Evolutionary conservation across 2,113 vertebrate species (phyloP), one percentile per base, ranked within the genome.

Genomic region (Serinus canaria): DNA sequence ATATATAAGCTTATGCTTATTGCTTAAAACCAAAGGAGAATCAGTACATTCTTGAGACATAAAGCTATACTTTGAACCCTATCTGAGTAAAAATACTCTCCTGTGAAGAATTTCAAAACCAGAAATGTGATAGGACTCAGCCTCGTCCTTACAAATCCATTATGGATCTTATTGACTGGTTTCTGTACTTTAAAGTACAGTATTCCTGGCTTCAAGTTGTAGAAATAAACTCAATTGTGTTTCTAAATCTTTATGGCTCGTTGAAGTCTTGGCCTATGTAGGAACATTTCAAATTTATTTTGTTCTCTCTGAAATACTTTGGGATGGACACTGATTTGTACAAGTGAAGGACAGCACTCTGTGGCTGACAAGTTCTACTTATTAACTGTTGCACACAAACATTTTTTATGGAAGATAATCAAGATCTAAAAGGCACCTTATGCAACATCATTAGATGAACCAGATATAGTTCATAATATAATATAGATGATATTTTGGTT

Each of bases 81-180:
- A 3, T 35, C 9, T 35, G 11, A 92, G 44, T 50, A 74, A 91
- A 84, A 55, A 39, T 19, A 25, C 58, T 82, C 3, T 78, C 28
- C 16, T 21, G 13, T 28, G 20, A 23, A 6, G 3, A 37, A 67
- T 78, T 88, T 88, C 46, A 74, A 74, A 93, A 9, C 5, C 35
- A 74, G 33, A 89, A 90, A 35, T 44, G 19, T 37, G 15, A 17
- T 1, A 74, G 17, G 33, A 83, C 33, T 56, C 35, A 50, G 23
- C 16, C 21, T 53, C 0, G 0, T 47, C 31, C 33, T 49, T 46
- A 55, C 14, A 70, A 62, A 33, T 55, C 24, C 20, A 76, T 60
- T 43, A 13, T 21, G 76, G 28, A 20, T 46, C 24, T 30, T 58
- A 19, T 21, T 41, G 41, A 52, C 78, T 74, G 52, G 7, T 47